phyloP scores from a whole-genome alignment of 2,797 vertebrate species.

The Distichodus sexfasciatus region DNA sequence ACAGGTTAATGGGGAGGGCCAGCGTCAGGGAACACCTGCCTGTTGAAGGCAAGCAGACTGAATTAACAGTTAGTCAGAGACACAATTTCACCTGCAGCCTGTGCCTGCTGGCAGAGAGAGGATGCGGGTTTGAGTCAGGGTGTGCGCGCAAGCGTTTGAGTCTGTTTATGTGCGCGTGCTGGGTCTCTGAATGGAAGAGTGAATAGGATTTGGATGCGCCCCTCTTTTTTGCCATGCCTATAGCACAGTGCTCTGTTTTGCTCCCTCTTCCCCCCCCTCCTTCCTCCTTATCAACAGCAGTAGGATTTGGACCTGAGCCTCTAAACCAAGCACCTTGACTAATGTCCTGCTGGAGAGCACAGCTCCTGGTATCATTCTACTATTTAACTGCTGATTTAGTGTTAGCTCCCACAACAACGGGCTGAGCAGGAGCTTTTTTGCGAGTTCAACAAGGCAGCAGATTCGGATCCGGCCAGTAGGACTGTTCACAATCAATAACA shows the following conservation, averaged over 20 bases:
- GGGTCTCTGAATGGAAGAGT: slow-evolving; percentile 27
- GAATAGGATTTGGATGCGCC: slow-evolving; percentile 37
- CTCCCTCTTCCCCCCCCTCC: slow-evolving; percentile 2
- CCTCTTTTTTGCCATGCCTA: slow-evolving; percentile 46
- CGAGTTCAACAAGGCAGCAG: slow-evolving; percentile 26
- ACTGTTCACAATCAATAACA: slow-evolving; percentile 23
- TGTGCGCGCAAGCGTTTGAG: too few species aligned
- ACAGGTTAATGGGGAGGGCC: neutral
- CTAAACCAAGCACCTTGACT: slow-evolving; percentile 35
- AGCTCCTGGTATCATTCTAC: slow-evolving; percentile 37
- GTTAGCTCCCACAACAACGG: slow-evolving; percentile 37
- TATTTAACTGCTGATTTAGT: slow-evolving; percentile 46
- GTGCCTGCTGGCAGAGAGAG: slow-evolving; percentile 42
- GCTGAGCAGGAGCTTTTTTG: slow-evolving; percentile 23
- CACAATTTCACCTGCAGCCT: slow-evolving; percentile 20
- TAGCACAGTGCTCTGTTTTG: slow-evolving; percentile 11
- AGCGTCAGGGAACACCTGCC: neutral
- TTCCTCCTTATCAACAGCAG: slow-evolving; percentile 9
- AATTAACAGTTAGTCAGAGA: slow-evolving; percentile 24
- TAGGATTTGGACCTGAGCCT: slow-evolving; percentile 33
- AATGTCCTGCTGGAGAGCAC: slow-evolving; percentile 34
- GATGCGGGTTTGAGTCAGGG: too few species aligned
- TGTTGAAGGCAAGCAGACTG: slow-evolving; percentile 17
- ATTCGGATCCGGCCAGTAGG: slow-evolving; percentile 19
- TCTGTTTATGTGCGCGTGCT: slow-evolving; percentile 34